Evolutionary conservation across 2,113 vertebrate species (phyloP), one percentile per base, ranked within the genome.

Genomic region (Triplophysa siluroides): DNA sequence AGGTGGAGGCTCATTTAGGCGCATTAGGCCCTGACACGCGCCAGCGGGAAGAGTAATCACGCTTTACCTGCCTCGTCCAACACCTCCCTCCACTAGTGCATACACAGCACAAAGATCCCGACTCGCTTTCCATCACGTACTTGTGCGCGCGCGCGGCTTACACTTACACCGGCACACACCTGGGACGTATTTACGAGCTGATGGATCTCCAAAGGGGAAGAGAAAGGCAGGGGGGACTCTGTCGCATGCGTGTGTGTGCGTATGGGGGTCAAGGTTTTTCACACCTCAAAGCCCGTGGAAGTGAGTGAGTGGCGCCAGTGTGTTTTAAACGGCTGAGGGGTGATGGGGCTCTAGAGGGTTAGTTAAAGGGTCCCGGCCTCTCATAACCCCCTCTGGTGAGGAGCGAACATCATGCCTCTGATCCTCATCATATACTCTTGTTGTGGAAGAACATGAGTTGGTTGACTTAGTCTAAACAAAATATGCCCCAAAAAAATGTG

Each of bases 21-120:
- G 84, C 89, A 92, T 93, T 93, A 93, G 89, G 90, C 91, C 88
- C 87, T 92, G 93, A 93, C 91, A 92, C 84, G 82, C 85, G 87
- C 78, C 88, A 60, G 86, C 63, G 41, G 78, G 81, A 92, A 92
- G 90, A 91, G 87, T 91, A 91, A 92, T 92, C 90, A 86, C 67
- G 88, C 89, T 92, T 93, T 91, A 88, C 88, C 87, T 86, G 88
- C 89, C 82, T 85, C 79, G 81, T 73, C 7, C 62, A 78, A 83
- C 78, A 81, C 69, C 86, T 75, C 21, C 3, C 63, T 33, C 70
- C 60, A 78, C 73, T 71, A 83, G 72, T 91, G 87, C 86, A 85
- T 90, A 87, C 91, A 67, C 88, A 91, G 90, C 87, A 88, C 77
- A 89, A 87, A 78, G 81, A 83, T 87, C 81, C 82, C 86, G 74